Percentiles rank a stretch among this genome's conserved stretches.
Evolutionary conservation across 1,140 invertebrate species (phyloP).

Genomic region (Chionoecetes opilio): DNA sequence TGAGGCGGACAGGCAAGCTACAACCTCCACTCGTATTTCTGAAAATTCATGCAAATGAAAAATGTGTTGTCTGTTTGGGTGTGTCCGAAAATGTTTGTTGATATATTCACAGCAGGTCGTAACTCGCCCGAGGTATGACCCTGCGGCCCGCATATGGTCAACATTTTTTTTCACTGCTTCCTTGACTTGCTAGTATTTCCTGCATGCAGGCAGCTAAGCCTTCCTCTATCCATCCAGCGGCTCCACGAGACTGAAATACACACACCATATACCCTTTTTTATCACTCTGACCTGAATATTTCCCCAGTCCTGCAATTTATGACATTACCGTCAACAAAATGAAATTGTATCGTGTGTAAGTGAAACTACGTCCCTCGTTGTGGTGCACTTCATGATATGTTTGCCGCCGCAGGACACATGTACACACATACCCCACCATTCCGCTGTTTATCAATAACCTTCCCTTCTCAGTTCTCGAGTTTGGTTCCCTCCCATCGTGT

Average conservation of each 20-base stretch:
- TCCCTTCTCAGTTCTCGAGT: not conserved
- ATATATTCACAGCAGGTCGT: slow-evolving; percentile 6
- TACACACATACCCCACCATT: not conserved
- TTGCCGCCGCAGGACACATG: not conserved
- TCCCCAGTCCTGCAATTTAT: not conserved
- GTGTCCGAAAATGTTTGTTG: not conserved
- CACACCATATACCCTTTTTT: not conserved
- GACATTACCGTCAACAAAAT: not conserved
- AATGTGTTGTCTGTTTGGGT: not conserved
- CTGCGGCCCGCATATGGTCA: not conserved
- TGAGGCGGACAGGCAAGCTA: not conserved
- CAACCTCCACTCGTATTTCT: not conserved
- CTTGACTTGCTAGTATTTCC: not conserved
- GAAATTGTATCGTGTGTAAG: not conserved
- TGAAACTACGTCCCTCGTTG: not conserved
- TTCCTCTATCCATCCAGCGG: not conserved
- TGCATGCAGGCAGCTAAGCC: not conserved
- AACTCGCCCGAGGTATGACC: not conserved
- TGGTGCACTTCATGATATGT: no score
- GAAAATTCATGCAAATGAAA: not conserved
- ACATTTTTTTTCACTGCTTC: not conserved
- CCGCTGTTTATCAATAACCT: not conserved
- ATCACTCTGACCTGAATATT: not conserved
- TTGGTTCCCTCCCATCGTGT: no score
- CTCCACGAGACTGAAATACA: not conserved